These are phyloP conservation scores for Sarcophaga caerulescens DNA, from an alignment of 2,888 invertebrate genomes.

Conservation along the genomic window DNA sequence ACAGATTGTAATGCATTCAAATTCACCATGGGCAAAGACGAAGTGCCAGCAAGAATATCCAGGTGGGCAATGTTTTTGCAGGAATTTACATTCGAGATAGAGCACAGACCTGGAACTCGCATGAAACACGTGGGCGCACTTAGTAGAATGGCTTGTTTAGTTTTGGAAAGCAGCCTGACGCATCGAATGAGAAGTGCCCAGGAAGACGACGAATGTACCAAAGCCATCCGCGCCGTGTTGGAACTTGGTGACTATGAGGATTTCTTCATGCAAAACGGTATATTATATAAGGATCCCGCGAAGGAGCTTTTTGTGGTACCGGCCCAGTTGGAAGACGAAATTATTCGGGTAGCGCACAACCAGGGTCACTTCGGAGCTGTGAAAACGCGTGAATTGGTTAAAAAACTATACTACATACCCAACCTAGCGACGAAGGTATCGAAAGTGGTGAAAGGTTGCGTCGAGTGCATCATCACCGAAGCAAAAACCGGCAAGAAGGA, in stretches of 20 bases:
- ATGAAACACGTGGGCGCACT: constrained; percentile 61
- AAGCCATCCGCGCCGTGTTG: constrained; percentile 23
- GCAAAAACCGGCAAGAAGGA: constrained; percentile 36
- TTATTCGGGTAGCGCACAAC: constrained; percentile 1
- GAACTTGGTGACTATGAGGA: constrained; percentile 34
- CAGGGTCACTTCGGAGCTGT: constrained; percentile 16
- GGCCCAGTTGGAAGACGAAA: constrained; percentile 11
- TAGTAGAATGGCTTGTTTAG: constrained; percentile 47
- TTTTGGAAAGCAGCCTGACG: constrained; percentile 39
- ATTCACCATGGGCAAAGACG: constrained; percentile 74
- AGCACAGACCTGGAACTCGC: constrained; percentile 62
- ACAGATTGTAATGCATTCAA: constrained; percentile 75
- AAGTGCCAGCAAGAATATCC: constrained; percentile 71
- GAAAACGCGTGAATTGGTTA: not conserved
- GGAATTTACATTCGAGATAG: constrained; percentile 68
- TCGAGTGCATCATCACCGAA: constrained; percentile 44
- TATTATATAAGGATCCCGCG: constrained; percentile 33
- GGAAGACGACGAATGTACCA: constrained; percentile 18
- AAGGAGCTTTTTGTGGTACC: constrained; percentile 29
- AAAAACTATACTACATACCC: constrained; percentile 16
- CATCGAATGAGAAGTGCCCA: constrained; percentile 42
- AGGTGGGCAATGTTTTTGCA: constrained; percentile 63
- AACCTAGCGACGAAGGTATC: not conserved
- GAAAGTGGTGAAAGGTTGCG: not conserved
- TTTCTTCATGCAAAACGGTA: constrained; percentile 43